Evolutionary conservation across 2,797 vertebrate species (phyloP).

Genomic region (Anguilla obscura): DNA sequence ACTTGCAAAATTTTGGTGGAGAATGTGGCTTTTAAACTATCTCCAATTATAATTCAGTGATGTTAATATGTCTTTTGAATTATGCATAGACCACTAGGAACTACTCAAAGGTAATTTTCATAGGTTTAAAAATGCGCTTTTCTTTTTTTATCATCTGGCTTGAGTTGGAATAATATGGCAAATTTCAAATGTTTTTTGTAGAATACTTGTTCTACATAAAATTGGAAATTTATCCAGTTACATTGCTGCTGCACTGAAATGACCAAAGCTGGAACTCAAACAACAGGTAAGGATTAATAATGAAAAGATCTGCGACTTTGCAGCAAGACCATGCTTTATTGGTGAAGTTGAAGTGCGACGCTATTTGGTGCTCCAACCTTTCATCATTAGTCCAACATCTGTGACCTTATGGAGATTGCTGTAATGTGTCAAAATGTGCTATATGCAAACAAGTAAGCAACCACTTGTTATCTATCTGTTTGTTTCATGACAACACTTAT

Average conservation of each 20-base stretch:
- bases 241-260: background rate
- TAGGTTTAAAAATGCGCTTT: background rate
- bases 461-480: background rate
- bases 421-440: background rate
- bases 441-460: background rate
- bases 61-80: background rate
- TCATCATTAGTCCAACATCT: background rate
- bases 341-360: background rate
- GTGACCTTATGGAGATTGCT: background rate
- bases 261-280: background rate
- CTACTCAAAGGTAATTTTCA: background rate
- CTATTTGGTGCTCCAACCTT: background rate
- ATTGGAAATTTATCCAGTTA: background rate
- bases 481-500: background rate
- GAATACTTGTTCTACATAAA: background rate
- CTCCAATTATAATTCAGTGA: background rate
- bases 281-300: background rate
- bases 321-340: background rate
- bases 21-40: background rate
- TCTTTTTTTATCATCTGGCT: background rate
- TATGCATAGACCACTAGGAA: background rate
- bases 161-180: constrained; percentile 3
- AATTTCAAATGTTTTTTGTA: background rate
- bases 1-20: background rate
- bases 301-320: background rate